These are phyloP conservation scores for Agonopterix subpropinquella DNA, from an alignment of 2,888 invertebrate genomes.

Conservation along the genomic window DNA sequence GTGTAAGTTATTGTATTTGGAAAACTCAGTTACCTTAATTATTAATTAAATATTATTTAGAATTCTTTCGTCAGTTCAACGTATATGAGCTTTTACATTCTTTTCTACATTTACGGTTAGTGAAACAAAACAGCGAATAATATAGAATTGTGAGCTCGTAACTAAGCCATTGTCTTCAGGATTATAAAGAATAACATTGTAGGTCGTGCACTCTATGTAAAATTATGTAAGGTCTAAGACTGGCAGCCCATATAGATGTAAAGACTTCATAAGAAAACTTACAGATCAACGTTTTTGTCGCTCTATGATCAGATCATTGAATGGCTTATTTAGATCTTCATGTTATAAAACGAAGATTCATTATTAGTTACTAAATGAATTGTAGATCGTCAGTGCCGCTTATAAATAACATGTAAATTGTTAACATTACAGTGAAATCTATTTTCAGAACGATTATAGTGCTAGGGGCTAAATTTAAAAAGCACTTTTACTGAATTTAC, in stretches of 20 bases:
- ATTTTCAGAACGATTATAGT: conserved; percentile 13
- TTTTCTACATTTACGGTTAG: no score
- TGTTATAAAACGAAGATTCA: background rate
- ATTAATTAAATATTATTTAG: no score
- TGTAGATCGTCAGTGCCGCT: conserved; percentile 23
- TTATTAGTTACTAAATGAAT: conserved; percentile 19
- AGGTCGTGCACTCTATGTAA: conserved; percentile 1
- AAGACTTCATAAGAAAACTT: background rate
- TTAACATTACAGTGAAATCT: conserved; percentile 13
- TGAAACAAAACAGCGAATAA: no score
- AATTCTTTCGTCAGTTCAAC: no score
- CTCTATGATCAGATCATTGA: background rate
- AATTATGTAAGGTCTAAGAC: conserved; percentile 3
- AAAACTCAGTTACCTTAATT: no score
- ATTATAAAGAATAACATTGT: background rate
- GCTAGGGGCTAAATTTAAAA: conserved; percentile 19
- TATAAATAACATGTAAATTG: conserved; percentile 17
- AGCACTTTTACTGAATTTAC: conserved; percentile 14
- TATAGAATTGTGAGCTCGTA: no score
- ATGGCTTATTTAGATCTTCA: no score
- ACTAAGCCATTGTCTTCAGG: no score
- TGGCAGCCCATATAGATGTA: conserved; percentile 6
- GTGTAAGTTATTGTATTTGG: no score
- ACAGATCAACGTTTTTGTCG: background rate
- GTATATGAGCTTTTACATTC: no score